A percentile compares a stretch with the other conserved stretches of the same genome.
phyloP scores from a whole-genome alignment of 1,140 invertebrate species.

The Drosophila pectinifera region DNA sequence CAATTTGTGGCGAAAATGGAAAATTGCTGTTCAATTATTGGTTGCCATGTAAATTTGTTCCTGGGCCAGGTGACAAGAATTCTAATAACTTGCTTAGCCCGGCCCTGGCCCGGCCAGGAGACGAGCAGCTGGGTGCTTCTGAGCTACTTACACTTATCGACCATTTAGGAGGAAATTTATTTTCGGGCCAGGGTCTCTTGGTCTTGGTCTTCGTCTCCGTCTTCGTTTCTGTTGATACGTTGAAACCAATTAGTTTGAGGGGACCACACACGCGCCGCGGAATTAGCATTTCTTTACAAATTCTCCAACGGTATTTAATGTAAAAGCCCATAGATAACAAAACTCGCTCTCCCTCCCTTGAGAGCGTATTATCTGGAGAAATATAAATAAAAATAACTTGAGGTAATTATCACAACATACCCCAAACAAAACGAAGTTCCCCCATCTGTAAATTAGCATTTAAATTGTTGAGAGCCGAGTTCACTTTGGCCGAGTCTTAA shows the following conservation, averaged over 20 bases:
- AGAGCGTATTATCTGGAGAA: slow-evolving; percentile 27
- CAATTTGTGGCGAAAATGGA: slow-evolving; percentile 79
- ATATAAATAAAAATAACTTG: slow-evolving; percentile 62
- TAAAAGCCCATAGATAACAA: slow-evolving; percentile 61
- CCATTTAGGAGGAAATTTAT: slow-evolving; percentile 79
- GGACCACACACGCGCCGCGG: slow-evolving; percentile 60
- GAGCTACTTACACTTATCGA: slow-evolving; percentile 59
- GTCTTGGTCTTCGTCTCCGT: background rate
- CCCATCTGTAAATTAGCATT: slow-evolving; percentile 62
- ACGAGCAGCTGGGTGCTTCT: background rate
- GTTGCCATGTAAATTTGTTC: slow-evolving; percentile 74
- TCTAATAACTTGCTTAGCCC: slow-evolving; percentile 74
- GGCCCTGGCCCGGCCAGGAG: background rate
- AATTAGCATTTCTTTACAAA: slow-evolving; percentile 80
- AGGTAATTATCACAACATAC: slow-evolving; percentile 79
- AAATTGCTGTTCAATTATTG: slow-evolving; percentile 83
- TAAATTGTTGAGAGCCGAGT: slow-evolving; percentile 62
- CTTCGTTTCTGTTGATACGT: slow-evolving; percentile 20
- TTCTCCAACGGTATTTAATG: slow-evolving; percentile 80
- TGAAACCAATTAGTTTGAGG: slow-evolving; percentile 74
- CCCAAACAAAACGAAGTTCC: slow-evolving; percentile 69
- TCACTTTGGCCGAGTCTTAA: slow-evolving; percentile 30
- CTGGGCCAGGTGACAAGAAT: slow-evolving; percentile 74
- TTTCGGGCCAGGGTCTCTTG: slow-evolving; percentile 21
- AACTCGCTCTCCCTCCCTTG: slow-evolving; percentile 30